These are phyloP conservation scores for Simalia tracyae DNA, from an alignment of 2,797 vertebrate species.

Conservation along the genomic window DNA sequence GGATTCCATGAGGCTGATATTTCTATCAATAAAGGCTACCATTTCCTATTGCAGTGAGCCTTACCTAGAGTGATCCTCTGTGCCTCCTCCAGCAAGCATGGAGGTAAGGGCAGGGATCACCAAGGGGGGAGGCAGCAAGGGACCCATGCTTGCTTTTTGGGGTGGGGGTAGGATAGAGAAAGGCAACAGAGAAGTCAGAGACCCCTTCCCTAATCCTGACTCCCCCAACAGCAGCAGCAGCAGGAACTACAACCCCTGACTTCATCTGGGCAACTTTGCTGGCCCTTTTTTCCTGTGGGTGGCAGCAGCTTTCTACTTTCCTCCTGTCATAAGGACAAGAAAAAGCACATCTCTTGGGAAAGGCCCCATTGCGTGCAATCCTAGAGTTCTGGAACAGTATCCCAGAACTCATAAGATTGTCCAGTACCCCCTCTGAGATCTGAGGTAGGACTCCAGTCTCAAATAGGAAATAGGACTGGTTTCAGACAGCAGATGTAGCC, in stretches of 20 bases:
- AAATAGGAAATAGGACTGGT: neutral
- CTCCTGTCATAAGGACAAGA: neutral
- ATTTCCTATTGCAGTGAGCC: neutral
- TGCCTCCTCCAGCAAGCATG: neutral
- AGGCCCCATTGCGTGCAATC: neutral
- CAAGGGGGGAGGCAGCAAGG: neutral
- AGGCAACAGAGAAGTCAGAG: neutral
- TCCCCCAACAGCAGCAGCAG: neutral
- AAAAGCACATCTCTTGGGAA: neutral
- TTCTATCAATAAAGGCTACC: no score
- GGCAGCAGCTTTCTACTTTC: neutral
- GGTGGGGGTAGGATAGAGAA: neutral
- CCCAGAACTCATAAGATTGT: neutral
- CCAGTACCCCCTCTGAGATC: neutral
- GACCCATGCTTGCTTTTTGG: neutral
- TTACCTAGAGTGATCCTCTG: neutral
- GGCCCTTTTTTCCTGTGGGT: neutral
- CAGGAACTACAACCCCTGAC: neutral
- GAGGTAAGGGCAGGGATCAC: neutral
- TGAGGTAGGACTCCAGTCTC: neutral
- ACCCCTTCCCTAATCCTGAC: neutral
- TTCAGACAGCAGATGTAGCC: neutral
- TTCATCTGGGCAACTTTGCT: neutral
- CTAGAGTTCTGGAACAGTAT: neutral
- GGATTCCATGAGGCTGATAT: no score